Evolutionary conservation across 30 jellyfish, hydroid and myxozoan species (phyloP).

Genomic region (Chrysaora quinquecirrha): DNA sequence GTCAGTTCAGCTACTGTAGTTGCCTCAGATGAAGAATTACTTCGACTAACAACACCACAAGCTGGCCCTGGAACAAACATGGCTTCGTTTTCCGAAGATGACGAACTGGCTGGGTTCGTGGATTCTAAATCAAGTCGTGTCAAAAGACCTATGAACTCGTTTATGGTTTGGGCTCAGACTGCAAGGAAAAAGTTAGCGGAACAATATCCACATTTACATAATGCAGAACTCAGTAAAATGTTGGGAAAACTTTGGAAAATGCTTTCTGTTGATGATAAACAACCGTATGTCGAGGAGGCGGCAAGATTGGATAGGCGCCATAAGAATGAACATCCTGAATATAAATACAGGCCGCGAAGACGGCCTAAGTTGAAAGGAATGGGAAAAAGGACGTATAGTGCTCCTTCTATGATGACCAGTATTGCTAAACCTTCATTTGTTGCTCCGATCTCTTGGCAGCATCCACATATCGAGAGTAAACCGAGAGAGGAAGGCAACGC

Average conservation of each 20-base stretch:
- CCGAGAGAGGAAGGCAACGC: constrained; percentile 74
- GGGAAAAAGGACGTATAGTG: constrained; percentile 83
- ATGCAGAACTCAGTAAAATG: constrained; percentile 96
- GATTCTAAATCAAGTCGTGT: constrained; percentile 94
- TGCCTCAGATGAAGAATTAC: constrained; percentile 83
- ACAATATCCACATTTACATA: constrained; percentile 94
- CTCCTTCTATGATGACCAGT: constrained; percentile 92
- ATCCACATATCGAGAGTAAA: constrained; percentile 69
- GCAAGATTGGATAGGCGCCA: constrained; percentile 96
- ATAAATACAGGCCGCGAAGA: constrained; percentile 95
- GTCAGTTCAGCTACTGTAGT: constrained; percentile 60
- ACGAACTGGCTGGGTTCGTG: constrained; percentile 67
- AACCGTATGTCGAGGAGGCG: constrained; percentile 97
- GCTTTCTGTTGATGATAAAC: constrained; percentile 95
- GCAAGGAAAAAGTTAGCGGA: constrained; percentile 97
- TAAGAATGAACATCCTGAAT: constrained; percentile 95
- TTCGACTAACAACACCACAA: constrained; percentile 76
- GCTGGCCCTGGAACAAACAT: constrained; percentile 34
- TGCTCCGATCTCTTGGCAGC: constrained; percentile 72
- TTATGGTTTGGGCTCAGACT: constrained; percentile 99
- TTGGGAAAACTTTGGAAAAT: constrained; percentile 95
- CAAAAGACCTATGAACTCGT: constrained; percentile 94
- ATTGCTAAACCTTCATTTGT: constrained; percentile 80
- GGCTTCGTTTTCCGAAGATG: constrained; percentile 69
- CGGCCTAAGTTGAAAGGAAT: constrained; percentile 92